Conservation (phyloP, 2,797 vertebrate species). For the Enteromius viviparus region DNA sequence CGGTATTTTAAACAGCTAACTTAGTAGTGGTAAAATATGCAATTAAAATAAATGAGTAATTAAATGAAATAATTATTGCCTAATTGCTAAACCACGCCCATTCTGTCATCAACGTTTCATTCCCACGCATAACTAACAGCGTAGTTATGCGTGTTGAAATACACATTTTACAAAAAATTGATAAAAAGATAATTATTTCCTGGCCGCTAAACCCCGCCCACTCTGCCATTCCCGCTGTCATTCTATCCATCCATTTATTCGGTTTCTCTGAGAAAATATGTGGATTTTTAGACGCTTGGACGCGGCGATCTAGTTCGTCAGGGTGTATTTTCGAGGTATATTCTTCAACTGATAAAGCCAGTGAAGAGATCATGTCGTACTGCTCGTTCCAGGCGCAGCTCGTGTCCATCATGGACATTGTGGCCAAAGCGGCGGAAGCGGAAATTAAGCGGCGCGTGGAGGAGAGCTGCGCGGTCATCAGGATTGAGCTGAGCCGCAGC, state of each 20-base stretch:
- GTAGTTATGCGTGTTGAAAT: background rate
- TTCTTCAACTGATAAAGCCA: background rate
- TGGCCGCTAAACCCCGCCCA: background rate
- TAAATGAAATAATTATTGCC: too few relatives aligned
- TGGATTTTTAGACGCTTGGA: background rate
- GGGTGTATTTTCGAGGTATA: background rate
- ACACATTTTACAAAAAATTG: rapidly evolving
- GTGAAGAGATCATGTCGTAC: background rate
- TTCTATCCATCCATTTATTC: background rate
- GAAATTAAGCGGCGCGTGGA: constrained; percentile 77
- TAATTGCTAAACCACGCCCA: too few relatives aligned
- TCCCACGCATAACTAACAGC: background rate
- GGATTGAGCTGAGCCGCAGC: constrained; percentile 72
- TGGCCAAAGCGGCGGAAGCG: constrained; percentile 73
- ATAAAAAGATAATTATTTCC: background rate
- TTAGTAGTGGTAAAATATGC: too few relatives aligned
- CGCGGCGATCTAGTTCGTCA: background rate
- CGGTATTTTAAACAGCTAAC: too few relatives aligned
- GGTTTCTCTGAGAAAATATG: background rate
- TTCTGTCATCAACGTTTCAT: background rate
- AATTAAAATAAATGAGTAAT: too few relatives aligned
- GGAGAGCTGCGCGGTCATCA: constrained; percentile 73
- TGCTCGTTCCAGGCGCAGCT: constrained; percentile 71
- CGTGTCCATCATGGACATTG: constrained; percentile 74
- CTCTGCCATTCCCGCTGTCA: background rate